phyloP scores from a whole-genome alignment of 2,888 invertebrate genomes.

The Leptinotarsa rubiginosa region DNA sequence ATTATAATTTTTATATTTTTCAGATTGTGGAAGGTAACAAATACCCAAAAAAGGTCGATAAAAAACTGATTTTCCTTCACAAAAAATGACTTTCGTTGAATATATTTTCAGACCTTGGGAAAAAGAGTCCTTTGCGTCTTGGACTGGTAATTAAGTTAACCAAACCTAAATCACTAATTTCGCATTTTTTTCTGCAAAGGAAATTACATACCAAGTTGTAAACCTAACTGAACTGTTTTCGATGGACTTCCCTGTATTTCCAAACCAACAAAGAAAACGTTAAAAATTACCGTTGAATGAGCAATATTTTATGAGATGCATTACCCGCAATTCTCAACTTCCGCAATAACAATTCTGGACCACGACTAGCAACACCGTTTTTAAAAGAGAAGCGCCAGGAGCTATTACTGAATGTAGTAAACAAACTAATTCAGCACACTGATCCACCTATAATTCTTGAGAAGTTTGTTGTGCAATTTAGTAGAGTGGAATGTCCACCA shows the following conservation, averaged over 20 bases:
- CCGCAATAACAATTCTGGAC: constrained; percentile 38
- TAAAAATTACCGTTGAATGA: background rate
- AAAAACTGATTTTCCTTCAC: too few relatives aligned
- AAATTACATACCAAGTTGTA: too few relatives aligned
- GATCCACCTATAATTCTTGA: constrained; percentile 36
- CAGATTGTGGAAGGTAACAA: too few relatives aligned
- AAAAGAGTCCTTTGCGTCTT: too few relatives aligned
- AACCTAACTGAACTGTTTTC: too few relatives aligned
- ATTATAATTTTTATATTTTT: too few relatives aligned
- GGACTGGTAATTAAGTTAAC: too few relatives aligned
- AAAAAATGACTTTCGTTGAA: too few relatives aligned
- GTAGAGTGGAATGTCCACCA: constrained; percentile 41
- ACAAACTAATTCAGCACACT: constrained; percentile 45
- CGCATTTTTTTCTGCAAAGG: too few relatives aligned
- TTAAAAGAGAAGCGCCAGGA: constrained; percentile 28
- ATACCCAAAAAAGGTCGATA: too few relatives aligned
- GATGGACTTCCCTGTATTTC: background rate
- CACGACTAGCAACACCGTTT: constrained; percentile 33
- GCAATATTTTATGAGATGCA: background rate
- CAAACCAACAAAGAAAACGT: background rate
- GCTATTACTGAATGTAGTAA: constrained; percentile 44
- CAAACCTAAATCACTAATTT: too few relatives aligned
- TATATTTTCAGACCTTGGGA: too few relatives aligned
- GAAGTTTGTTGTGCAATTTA: constrained; percentile 41
- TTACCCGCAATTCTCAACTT: background rate